phyloP scores from a whole-genome alignment of 2,797 vertebrate species.

The Bucorvus abyssinicus region DNA sequence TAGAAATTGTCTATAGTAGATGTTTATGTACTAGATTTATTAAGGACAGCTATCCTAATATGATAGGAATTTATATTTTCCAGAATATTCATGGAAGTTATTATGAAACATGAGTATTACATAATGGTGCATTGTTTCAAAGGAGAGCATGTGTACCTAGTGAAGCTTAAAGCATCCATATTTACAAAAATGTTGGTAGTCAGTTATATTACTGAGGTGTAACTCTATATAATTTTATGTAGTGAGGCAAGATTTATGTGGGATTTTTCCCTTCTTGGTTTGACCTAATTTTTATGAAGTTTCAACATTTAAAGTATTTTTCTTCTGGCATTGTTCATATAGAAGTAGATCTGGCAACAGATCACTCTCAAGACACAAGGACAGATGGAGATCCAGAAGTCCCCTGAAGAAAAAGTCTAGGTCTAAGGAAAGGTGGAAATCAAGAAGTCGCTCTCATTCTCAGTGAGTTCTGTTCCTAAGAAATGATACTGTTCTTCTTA shows the following conservation, averaged over 20 bases:
- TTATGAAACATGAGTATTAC: not conserved
- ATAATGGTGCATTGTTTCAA: not conserved
- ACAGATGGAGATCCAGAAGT: conserved; percentile 81
- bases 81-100: not conserved
- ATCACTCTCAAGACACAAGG: conserved; percentile 77
- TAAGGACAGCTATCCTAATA: not conserved
- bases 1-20: not conserved
- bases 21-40: not conserved
- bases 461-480: conserved; percentile 74
- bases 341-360: conserved; percentile 82
- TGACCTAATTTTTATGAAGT: not conserved
- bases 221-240: not conserved
- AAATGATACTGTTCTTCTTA: not conserved
- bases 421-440: conserved; percentile 83
- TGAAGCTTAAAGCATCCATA: not conserved
- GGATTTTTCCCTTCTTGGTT: accelerated
- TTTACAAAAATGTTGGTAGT: not conserved
- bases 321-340: conserved; percentile 14
- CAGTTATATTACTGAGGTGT: not conserved
- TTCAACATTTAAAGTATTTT: not conserved
- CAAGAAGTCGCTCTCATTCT: conserved; percentile 84
- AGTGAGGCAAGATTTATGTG: not conserved
- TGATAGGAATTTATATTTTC: not conserved
- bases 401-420: conserved; percentile 84
- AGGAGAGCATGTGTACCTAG: not conserved